Evolutionary conservation across 2,888 invertebrate species (phyloP), one percentile per base, ranked within the genome.

Genomic region (Agrypnus murinus): DNA sequence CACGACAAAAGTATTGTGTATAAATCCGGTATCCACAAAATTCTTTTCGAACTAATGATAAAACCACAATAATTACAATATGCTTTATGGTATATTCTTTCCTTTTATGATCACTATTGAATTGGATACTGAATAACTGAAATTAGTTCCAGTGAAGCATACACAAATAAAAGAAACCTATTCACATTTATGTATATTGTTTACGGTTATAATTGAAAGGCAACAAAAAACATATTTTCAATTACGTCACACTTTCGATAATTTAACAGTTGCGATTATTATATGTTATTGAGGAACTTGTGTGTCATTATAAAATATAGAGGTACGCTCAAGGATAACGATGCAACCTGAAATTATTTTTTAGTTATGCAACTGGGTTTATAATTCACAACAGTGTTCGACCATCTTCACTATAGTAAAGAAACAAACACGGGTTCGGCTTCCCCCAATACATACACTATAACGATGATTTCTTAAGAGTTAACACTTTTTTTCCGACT

Each of bases 291-390:
- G 48, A 57, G 58, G 58, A 67, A 67, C 63, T 67, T 64, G 63
- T 64, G 63, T 66, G 66, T 67, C 65, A 53, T 40, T 63, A 58
- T 67, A 62, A 71, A 65, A 71, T 71, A 67, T 64, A 55, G 63
- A 38, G 62, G 62, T 71, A 66, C 48, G 64, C 32, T 71, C 66
- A 71, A 71, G 71, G 71, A 67, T 67, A 64, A 53, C 43, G 53
- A 40, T 62, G 70, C 57, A 71, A 63, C 50, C 63, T 71, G 71
- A 59, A 71, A 71, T 71, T 71, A 71, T 71, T 36, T 57, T 46
- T 55, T 58, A 17, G 57, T 63, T 71, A 67, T 71, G 67, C 63
- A 67, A 71, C 32, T n/a, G 15, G 34, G 40, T 57, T 60, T 62
- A 57, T 25, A 53, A 46, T 57, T 38, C 46, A 69, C 25, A 31